Evolutionary conservation across 2,113 vertebrate genomes (phyloP).

Genomic region (Podiceps cristatus): DNA sequence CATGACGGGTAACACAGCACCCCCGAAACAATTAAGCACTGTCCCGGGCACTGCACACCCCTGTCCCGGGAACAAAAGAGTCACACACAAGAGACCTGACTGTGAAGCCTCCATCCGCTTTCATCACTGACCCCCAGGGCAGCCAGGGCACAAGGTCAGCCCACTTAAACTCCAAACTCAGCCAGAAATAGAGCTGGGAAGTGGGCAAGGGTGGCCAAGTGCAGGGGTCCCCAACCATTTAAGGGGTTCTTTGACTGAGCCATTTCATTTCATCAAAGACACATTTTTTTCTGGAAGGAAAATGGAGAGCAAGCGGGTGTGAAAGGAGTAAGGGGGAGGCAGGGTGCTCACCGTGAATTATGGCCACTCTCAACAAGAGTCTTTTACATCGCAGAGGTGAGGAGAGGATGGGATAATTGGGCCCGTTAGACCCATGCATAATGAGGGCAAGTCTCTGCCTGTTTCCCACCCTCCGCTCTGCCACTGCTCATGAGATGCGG

Average conservation of each 20-base stretch:
- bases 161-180: slow-evolving; percentile 62
- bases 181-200: slow-evolving; percentile 74
- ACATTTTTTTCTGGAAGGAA: slow-evolving; percentile 50
- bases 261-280: slow-evolving; percentile 70
- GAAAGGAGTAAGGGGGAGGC: slow-evolving; percentile 41
- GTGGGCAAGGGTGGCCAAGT: slow-evolving; percentile 59
- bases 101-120: slow-evolving; percentile 74
- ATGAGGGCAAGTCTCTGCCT: slow-evolving; percentile 34
- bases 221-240: slow-evolving; percentile 62
- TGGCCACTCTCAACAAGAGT: slow-evolving; percentile 63
- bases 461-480: slow-evolving; percentile 12
- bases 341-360: slow-evolving; percentile 58
- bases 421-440: slow-evolving; percentile 41
- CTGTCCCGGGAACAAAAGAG: slow-evolving; percentile 67
- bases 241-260: slow-evolving; percentile 69
- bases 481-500: not conserved
- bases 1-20: slow-evolving; percentile 64
- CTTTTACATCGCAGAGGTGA: slow-evolving; percentile 64
- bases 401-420: slow-evolving; percentile 62
- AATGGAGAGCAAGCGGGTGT: slow-evolving; percentile 60
- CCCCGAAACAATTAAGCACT: slow-evolving; percentile 77
- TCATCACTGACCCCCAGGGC: slow-evolving; percentile 78
- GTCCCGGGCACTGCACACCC: slow-evolving; percentile 71
- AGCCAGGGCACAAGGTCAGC: slow-evolving; percentile 77
- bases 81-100: slow-evolving; percentile 74